Conservation (phyloP, 1,140 invertebrate species). For the Drosophila miranda region DNA sequence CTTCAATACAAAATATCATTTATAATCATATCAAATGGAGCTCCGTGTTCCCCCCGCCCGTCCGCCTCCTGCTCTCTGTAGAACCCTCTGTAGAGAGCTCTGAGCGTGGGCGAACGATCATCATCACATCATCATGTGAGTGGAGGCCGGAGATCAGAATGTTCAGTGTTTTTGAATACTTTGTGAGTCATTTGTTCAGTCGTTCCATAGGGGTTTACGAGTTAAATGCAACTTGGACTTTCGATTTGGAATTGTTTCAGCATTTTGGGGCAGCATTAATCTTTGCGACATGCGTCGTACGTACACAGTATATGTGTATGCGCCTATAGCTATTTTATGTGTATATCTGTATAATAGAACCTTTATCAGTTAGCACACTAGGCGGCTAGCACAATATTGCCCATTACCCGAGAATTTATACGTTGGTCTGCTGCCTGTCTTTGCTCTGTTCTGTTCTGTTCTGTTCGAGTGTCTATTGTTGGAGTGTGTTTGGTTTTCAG, state of each 20-base stretch:
- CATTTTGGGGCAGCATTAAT: slow-evolving; percentile 3
- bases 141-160: slow-evolving; percentile 25
- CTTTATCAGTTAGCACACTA: slow-evolving; percentile 1
- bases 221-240: slow-evolving; percentile 46
- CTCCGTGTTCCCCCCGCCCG: not conserved
- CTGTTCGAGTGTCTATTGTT: slow-evolving; percentile 31
- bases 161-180: slow-evolving; percentile 7
- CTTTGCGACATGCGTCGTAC: slow-evolving; percentile 3
- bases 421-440: slow-evolving; percentile 18
- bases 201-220: slow-evolving; percentile 20
- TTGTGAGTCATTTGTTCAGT: slow-evolving; percentile 8
- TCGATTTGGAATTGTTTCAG: slow-evolving; percentile 26
- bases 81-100: not conserved
- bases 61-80: not conserved
- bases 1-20: not conserved
- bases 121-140: not conserved
- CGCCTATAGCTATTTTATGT: slow-evolving; percentile 19
- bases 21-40: not conserved
- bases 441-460: too few relatives aligned
- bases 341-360: slow-evolving; percentile 45
- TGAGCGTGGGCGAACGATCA: not conserved
- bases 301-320: slow-evolving; percentile 17
- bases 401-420: slow-evolving; percentile 37
- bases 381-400: slow-evolving; percentile 40
- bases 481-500: slow-evolving; percentile 24